These are phyloP conservation scores for Hypsopygia costalis DNA, from an alignment of 2,888 invertebrate species.

Conservation along the genomic window DNA sequence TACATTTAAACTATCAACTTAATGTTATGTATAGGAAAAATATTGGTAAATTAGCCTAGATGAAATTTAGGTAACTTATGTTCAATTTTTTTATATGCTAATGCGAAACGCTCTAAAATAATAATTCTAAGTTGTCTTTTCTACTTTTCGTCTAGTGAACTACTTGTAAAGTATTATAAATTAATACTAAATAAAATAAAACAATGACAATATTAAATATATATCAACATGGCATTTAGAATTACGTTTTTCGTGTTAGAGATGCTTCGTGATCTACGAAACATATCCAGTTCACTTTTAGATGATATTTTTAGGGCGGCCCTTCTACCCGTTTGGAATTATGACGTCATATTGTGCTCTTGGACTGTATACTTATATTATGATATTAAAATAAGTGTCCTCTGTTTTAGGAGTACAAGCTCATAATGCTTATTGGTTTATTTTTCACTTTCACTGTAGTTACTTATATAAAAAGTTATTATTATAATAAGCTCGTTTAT, in stretches of 20 bases:
- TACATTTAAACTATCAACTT: conserved; percentile 39
- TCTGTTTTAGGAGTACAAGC: too few relatives aligned
- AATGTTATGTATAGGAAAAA: conserved; percentile 38
- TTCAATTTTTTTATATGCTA: conserved; percentile 38
- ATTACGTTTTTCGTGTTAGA: conserved; percentile 67
- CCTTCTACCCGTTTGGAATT: conserved; percentile 41
- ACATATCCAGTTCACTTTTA: conserved; percentile 50
- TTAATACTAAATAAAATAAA: conserved; percentile 51
- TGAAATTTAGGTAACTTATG: conserved; percentile 38
- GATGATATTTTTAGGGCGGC: conserved; percentile 45
- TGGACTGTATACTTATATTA: conserved; percentile 3
- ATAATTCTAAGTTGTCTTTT: conserved; percentile 50
- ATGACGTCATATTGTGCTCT: conserved; percentile 13
- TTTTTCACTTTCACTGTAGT: too few relatives aligned
- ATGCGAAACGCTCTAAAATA: conserved; percentile 34
- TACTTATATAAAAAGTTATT: too few relatives aligned
- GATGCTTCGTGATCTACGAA: conserved; percentile 56
- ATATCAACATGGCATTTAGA: conserved; percentile 68
- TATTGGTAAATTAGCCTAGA: conserved; percentile 33
- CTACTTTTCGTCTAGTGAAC: conserved; percentile 54
- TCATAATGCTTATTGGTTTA: too few relatives aligned
- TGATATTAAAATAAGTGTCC: too few relatives aligned
- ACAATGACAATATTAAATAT: conserved; percentile 78
- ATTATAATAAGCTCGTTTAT: too few relatives aligned
- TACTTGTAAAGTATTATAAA: conserved; percentile 66